Evolutionary conservation across 2,113 vertebrate genomes (phyloP).

Genomic region (Sphaerodactylus townsendi): DNA sequence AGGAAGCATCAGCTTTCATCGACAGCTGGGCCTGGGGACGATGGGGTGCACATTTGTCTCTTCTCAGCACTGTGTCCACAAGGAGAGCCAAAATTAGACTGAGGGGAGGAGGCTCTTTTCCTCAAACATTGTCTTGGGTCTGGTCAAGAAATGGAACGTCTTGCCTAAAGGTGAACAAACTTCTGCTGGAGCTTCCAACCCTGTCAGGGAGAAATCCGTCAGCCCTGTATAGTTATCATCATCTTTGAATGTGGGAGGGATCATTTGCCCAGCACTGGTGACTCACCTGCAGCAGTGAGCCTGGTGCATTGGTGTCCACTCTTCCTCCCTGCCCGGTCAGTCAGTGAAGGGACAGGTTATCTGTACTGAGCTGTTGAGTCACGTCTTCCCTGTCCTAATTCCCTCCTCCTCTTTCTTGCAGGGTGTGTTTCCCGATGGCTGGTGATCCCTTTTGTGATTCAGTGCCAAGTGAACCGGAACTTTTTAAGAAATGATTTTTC

Average conservation of each 20-base stretch:
- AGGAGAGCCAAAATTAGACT: neutral
- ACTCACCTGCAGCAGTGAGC: no score
- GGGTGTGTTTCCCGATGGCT: neutral
- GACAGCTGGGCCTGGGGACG: no score
- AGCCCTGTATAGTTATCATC: no score
- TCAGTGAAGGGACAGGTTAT: no score
- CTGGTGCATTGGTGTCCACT: no score
- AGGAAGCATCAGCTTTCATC: no score
- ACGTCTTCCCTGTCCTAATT: neutral
- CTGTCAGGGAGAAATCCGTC: neutral
- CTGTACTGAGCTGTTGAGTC: neutral
- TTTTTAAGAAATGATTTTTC: slow-evolving; percentile 17
- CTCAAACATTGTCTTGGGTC: neutral
- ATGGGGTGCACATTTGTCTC: no score
- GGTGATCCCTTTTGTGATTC: neutral
- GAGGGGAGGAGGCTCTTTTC: neutral
- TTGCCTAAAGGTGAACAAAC: neutral
- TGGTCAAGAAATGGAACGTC: neutral
- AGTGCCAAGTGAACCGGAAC: slow-evolving; percentile 14
- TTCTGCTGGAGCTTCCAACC: neutral
- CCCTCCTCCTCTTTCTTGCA: neutral
- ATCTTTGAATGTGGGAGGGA: no score
- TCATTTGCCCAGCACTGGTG: no score
- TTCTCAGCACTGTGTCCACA: no score
- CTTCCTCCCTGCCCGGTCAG: no score